Evolutionary conservation across 2,113 vertebrate species (phyloP).

Genomic region (Rhinolophus ferrumequinum): DNA sequence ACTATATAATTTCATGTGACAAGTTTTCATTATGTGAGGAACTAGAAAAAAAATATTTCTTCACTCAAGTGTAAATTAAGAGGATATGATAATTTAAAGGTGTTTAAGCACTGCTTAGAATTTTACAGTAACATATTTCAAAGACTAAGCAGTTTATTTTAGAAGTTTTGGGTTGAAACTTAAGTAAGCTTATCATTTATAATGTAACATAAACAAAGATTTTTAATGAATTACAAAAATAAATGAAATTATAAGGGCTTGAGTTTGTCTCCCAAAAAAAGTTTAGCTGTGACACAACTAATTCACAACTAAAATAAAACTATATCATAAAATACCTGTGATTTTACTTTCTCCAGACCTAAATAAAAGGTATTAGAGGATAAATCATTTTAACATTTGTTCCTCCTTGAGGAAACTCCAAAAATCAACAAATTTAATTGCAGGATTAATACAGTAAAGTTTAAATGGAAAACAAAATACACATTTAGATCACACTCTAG

Average conservation of each 20-base stretch:
- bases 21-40: conserved; percentile 72
- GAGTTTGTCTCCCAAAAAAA: conserved; percentile 49
- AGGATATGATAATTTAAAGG: conserved; percentile 79
- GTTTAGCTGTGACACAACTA: conserved; percentile 18
- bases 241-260: conserved; percentile 31
- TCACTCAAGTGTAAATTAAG: conserved; percentile 69
- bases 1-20: conserved; percentile 68
- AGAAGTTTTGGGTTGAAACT: conserved; percentile 55
- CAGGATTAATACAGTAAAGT: not conserved
- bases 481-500: conserved; percentile 32
- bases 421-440: conserved; percentile 50
- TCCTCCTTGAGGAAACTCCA: conserved; percentile 40
- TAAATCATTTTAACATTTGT: conserved; percentile 14
- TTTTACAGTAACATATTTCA: conserved; percentile 78
- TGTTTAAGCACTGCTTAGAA: conserved; percentile 44
- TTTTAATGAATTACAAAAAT: conserved; percentile 31
- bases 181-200: conserved; percentile 33
- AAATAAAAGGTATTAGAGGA: conserved; percentile 34
- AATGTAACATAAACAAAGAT: conserved; percentile 30
- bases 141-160: conserved; percentile 65
- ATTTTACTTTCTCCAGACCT: conserved; percentile 37
- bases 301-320: not conserved
- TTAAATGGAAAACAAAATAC: conserved; percentile 46
- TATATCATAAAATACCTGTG: conserved; percentile 9
- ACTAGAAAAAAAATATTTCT: conserved; percentile 79